Conservation (phyloP, 2,113 vertebrate species). For the Mobula hypostoma region DNA sequence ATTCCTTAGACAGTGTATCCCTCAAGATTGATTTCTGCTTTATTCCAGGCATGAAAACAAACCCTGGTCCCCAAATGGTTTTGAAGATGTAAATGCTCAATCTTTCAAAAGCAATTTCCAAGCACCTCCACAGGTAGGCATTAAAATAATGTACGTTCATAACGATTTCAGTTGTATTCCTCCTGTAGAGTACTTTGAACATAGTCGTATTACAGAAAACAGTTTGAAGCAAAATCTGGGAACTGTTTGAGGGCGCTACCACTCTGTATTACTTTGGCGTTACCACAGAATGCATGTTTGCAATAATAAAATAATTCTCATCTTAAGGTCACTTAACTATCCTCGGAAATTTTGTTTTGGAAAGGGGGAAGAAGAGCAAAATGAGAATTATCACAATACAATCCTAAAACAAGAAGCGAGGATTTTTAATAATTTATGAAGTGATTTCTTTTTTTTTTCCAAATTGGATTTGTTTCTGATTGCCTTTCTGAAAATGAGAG, state of each 20-base stretch:
- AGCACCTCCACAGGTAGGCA: conserved; percentile 72
- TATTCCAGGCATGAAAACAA: conserved; percentile 68
- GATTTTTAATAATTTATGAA: too few species aligned
- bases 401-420: neutral
- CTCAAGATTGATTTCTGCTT: conserved; percentile 39
- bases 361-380: neutral
- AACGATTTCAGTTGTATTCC: neutral
- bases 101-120: conserved; percentile 66
- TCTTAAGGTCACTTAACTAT: neutral
- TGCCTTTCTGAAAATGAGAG: neutral
- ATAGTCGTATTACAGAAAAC: neutral
- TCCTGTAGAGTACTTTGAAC: too few species aligned
- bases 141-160: neutral
- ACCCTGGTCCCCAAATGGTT: conserved; percentile 64
- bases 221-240: neutral
- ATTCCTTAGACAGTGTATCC: neutral
- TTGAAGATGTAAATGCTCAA: conserved; percentile 77
- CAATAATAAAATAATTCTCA: neutral
- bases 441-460: too few species aligned
- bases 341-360: neutral
- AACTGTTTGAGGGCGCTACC: neutral
- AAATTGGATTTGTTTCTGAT: neutral
- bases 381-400: neutral
- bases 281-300: neutral
- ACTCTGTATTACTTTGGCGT: neutral